Evolutionary conservation across 1,140 invertebrate species (phyloP), one percentile per base, ranked within the genome.

Genomic region (Theocolax elegans): DNA sequence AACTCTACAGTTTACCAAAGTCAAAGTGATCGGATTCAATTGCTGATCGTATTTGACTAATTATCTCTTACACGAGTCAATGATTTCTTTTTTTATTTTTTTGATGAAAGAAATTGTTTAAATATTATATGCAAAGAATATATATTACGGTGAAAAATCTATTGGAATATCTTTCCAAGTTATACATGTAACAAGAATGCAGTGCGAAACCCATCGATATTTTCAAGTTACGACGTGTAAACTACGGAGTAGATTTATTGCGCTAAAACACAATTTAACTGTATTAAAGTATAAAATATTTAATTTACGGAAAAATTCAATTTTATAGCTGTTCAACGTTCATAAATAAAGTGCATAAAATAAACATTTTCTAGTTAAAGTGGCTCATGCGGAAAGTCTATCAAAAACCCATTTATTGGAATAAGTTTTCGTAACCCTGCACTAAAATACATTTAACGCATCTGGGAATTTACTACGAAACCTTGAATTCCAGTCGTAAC

Each of bases 1-100:
- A 21, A 17, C n/a, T 40, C n/a, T 53, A 64, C 17, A n/a, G n/a
- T n/a, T 17, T 38, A 10, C 35, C n/a, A 2, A 40, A 27, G 29
- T 7, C 23, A 64, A 53, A 40, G 35, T 40, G 31, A 66, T 56
- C 51, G 38, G n/a, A 56, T 66, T 56, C 51, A 15, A 31, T 56
- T 46, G 31, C 27, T 13, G 29, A 6, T 35, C 2, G 12, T 35
- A 12, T 10, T 35, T 12, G 17, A 29, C 9, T 51, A 64, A 64
- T 51, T 64, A 19, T 29, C 25, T n/a, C n/a, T n/a, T n/a, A n/a
- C n/a, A n/a, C n/a, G n/a, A n/a, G n/a, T n/a, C n/a, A n/a, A n/a
- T n/a, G n/a, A n/a, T n/a, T n/a, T n/a, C n/a, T n/a, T n/a, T n/a
- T n/a, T n/a, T n/a, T n/a, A n/a, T n/a, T n/a, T n/a, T n/a, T n/a